Base-by-base conservation (phyloP, 2,113 vertebrate species). In the Dolichotis patagonum region DNA sequence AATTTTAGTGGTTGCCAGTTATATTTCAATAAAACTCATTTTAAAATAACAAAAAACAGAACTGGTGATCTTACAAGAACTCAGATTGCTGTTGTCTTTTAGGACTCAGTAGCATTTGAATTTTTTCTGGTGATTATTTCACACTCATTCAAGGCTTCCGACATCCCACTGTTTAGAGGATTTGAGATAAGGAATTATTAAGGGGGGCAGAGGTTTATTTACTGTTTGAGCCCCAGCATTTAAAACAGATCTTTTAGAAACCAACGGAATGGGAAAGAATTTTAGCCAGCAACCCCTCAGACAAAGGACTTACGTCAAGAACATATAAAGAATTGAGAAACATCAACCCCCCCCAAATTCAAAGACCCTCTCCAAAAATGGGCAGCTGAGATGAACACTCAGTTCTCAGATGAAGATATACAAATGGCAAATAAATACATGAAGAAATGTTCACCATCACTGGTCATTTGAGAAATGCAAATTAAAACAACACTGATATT, bases 21-120 rank as follows among this genome's bases (percentile, higher is more conserved):
- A 26, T 41, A 73, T 5, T n/a, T 92, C 60, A 84, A 38, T 82
- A 83, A 94, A 94, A 86, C 43, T 88, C n/a, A 88, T 30, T 84
- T 73, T 65, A 85, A 91, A 49, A 78, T 26, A 30, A 24, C 6
- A 86, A 30, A 10, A 82, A 16, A 75, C 35, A 90, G 56, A 95
- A 75, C 5, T 16, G 0, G 32, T 41, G 38, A 86, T 16, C 49
- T 32, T 58, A 67, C 38, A 89, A 83, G 12, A 41, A 91, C 43
- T 90, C 41, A 65, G 43, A 54, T 20, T 82, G 56, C 6, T 20
- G 49, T 9, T 13, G 30, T 93, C 32, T 69, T 13, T 11, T 16
- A 73, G 60, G 71, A 69, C 12, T 95, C 62, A 32, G 20, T 13
- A 85, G 20, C 16, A 38, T 14, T 49, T 77, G 13, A 78, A 41